phyloP scores from a whole-genome alignment of 2,797 vertebrate genomes.

The Gouania willdenowi region DNA sequence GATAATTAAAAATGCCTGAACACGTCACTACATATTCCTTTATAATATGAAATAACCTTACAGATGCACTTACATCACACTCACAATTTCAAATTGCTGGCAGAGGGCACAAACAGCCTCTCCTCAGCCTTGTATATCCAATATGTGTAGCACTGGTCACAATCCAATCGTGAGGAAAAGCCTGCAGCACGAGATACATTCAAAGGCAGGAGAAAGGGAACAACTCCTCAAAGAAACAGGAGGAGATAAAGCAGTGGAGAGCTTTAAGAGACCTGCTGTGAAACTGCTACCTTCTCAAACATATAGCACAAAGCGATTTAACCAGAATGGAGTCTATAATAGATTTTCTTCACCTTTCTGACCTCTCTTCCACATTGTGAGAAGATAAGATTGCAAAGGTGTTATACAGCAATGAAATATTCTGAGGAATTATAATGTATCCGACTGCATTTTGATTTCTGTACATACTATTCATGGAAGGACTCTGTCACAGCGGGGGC shows the following conservation, averaged over 20 bases:
- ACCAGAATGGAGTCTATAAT: slow-evolving; percentile 15
- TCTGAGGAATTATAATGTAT: too few relatives aligned
- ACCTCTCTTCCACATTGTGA: slow-evolving; percentile 6
- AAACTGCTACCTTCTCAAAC: slow-evolving; percentile 13
- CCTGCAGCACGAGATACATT: slow-evolving; percentile 16
- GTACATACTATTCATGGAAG: too few relatives aligned
- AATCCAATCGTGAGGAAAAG: slow-evolving; percentile 22
- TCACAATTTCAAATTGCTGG: slow-evolving; percentile 14
- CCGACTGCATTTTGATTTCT: too few relatives aligned
- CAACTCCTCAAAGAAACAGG: not conserved
- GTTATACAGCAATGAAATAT: slow-evolving; percentile 1
- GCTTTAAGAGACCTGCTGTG: slow-evolving; percentile 13
- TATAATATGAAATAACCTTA: slow-evolving; percentile 35
- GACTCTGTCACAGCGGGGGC: too few relatives aligned
- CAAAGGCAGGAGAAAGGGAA: slow-evolving; percentile 6
- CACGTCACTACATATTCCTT: not conserved
- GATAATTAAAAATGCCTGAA: too few relatives aligned
- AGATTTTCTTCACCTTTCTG: slow-evolving; percentile 12
- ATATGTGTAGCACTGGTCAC: slow-evolving; percentile 36
- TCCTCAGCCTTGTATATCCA: slow-evolving; percentile 30
- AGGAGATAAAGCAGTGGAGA: slow-evolving; percentile 1
- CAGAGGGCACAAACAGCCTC: slow-evolving; percentile 38
- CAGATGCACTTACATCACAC: slow-evolving; percentile 14
- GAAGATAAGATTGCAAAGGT: slow-evolving; percentile 1
- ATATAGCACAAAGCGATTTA: slow-evolving; percentile 3